Evolutionary conservation across 2,113 vertebrate species (phyloP), one percentile per base, ranked within the genome.

Genomic region (Chlorodrepanis virens): DNA sequence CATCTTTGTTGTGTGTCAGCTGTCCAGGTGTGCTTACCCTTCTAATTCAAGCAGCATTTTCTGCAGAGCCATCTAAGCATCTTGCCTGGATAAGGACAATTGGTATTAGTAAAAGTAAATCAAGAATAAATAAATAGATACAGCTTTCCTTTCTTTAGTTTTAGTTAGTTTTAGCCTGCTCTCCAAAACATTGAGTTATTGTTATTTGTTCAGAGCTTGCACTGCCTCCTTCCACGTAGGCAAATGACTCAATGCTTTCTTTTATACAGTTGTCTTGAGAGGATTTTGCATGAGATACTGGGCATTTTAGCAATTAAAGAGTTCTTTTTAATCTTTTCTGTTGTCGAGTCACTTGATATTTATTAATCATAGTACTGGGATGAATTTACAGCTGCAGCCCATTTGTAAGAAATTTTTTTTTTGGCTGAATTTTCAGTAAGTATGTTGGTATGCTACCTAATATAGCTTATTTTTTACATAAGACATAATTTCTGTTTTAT

Each of bases 201-300:
- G 95, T 96, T 96, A 80, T 70, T 96, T 94, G 95, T 94, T 95
- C 83, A 56, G 92, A 59, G 14, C 2, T 1, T 84, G 86, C 24
- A 6, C 33, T 85, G 78, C 91, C 77, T 96, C 82, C 79, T 95
- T 97, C 93, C 94, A 80, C 15, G 12, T 91, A 92, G 95, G 93
- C 94, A 97, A 94, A 94, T 87, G 63, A 93, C 56, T 83, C 71
- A 95, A 60, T 92, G 60, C 90, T 95, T 97, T 89, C 86, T 94
- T 95, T 94, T 90, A 91, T 96, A 87, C n/a, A 33, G 60, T 95
- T 94, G 71, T 80, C 83, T 94, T 82, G 82, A 90, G 91, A 93
- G 70, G 82, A 79, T 94, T 96, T 96, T 93, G 68, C 27, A 33
- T 44, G 77, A 96, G 65, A 83, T 74, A 60, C 74, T 91, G 93